phyloP scores from a whole-genome alignment of 2,797 vertebrate genomes.

The Denticeps clupeoides region DNA sequence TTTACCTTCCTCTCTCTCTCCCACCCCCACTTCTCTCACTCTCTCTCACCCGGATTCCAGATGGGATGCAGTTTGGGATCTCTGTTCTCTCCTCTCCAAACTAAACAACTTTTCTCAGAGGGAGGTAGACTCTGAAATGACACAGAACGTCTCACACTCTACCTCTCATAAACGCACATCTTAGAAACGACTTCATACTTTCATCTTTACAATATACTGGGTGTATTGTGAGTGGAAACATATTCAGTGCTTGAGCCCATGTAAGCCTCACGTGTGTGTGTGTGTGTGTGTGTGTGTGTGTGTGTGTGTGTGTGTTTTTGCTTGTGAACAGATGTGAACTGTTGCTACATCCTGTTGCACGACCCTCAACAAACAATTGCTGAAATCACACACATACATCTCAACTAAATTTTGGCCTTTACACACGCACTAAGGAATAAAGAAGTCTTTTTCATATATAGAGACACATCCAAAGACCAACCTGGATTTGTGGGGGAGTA shows the following conservation, averaged over 20 bases:
- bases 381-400: slow-evolving; percentile 4
- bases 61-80: slow-evolving; percentile 30
- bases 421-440: too few relatives aligned
- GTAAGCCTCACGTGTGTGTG: too few relatives aligned
- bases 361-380: background rate
- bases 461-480: background rate
- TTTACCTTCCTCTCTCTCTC: slow-evolving; percentile 28
- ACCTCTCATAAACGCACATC: background rate
- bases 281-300: too few relatives aligned
- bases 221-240: too few relatives aligned
- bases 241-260: background rate
- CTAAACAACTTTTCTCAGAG: slow-evolving; percentile 47
- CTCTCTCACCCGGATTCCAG: slow-evolving; percentile 7
- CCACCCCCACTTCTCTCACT: slow-evolving; percentile 13
- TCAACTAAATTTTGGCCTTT: too few relatives aligned
- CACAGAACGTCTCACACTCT: slow-evolving; percentile 41
- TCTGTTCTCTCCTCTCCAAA: slow-evolving; percentile 52
- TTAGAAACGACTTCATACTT: background rate
- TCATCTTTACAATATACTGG: background rate
- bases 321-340: too few relatives aligned
- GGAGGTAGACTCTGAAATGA: slow-evolving; percentile 41
- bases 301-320: too few relatives aligned
- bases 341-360: too few relatives aligned
- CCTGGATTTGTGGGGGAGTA: slow-evolving; percentile 39
- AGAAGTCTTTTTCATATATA: too few relatives aligned